Evolutionary conservation across 2,888 invertebrate genomes (phyloP).

Genomic region (Spodoptera picta): DNA sequence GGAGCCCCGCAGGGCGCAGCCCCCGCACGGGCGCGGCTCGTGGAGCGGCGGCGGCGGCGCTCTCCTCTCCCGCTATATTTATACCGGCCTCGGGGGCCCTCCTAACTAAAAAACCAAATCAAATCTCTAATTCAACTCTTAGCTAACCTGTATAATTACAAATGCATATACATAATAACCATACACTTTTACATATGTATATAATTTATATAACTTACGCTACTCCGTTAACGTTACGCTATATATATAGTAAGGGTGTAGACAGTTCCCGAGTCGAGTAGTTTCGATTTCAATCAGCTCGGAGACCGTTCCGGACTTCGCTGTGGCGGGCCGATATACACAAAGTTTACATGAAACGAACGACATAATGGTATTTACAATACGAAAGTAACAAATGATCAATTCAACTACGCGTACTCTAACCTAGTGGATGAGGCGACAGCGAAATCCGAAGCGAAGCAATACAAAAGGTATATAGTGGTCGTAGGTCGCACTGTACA

Average conservation of each 20-base stretch:
- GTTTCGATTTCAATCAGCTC: constrained; percentile 44
- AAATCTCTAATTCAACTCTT: constrained; percentile 82
- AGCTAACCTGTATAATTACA: constrained; percentile 86
- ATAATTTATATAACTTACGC: constrained; percentile 67
- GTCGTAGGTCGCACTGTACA: constrained; percentile 54
- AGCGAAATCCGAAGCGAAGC: constrained; percentile 69
- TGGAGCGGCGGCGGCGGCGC: constrained; percentile 46
- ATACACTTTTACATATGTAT: constrained; percentile 85
- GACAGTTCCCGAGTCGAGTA: constrained; percentile 52
- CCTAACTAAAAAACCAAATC: constrained; percentile 78
- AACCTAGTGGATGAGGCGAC: constrained; percentile 62
- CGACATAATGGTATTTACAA: constrained; percentile 65
- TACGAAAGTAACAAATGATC: constrained; percentile 57
- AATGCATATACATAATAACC: constrained; percentile 86
- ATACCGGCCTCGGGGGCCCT: constrained; percentile 62
- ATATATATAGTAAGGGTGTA: constrained; percentile 54
- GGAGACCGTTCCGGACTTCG: constrained; percentile 60
- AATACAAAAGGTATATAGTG: constrained; percentile 58
- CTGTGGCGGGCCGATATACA: constrained; percentile 56
- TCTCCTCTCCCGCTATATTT: constrained; percentile 56
- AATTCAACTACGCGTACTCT: constrained; percentile 72
- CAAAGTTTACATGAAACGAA: constrained; percentile 61
- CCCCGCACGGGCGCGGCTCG: constrained; percentile 39
- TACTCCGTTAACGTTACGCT: constrained; percentile 62
- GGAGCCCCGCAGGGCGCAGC: no score